Conservation (phyloP, 1,140 invertebrate genomes). For the Lepidostoma basale region DNA sequence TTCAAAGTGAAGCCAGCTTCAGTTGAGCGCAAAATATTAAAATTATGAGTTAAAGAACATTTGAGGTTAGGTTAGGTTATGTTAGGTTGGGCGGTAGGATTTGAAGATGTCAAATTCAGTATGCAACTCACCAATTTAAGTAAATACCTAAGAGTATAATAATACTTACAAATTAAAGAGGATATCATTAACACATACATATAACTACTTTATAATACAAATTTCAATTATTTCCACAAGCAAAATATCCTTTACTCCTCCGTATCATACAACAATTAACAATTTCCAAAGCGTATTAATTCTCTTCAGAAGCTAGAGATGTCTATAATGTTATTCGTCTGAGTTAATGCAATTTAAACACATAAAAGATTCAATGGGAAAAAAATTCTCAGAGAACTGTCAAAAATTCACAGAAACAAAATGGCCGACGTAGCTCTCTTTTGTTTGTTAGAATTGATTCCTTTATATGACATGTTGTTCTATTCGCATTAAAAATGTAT, state of each 20-base stretch:
- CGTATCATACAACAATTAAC: slow-evolving; percentile 37
- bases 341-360: too few species aligned
- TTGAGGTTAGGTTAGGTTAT: too few species aligned
- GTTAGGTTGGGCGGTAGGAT: too few species aligned
- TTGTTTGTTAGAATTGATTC: too few species aligned
- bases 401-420: too few species aligned
- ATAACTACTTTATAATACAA: slow-evolving; percentile 33
- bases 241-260: slow-evolving; percentile 30
- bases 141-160: slow-evolving; percentile 14
- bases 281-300: slow-evolving; percentile 33
- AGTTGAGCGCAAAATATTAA: not conserved
- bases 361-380: too few species aligned
- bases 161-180: slow-evolving; percentile 25
- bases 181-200: slow-evolving; percentile 22
- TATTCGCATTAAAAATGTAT: too few species aligned
- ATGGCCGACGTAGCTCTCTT: too few species aligned
- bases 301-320: not conserved
- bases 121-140: slow-evolving; percentile 15
- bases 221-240: slow-evolving; percentile 33
- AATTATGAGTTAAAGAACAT: not conserved
- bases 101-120: not conserved
- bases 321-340: too few species aligned
- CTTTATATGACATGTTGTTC: too few species aligned
- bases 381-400: too few species aligned
- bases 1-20: too few species aligned